Evolutionary conservation across 2,888 invertebrate genomes (phyloP).

Genomic region (Parascotia fuliginaria): DNA sequence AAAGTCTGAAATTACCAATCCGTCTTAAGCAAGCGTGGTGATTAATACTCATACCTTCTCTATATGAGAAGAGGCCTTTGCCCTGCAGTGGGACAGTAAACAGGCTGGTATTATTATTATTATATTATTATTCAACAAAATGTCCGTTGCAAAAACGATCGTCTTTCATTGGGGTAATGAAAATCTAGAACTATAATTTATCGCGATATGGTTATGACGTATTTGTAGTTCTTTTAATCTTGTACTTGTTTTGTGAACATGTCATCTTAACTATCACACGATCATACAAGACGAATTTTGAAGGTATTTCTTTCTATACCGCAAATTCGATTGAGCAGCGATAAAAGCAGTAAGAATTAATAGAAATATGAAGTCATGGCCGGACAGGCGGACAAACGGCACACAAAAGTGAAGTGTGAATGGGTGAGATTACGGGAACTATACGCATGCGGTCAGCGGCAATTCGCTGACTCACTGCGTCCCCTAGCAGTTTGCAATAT

Average conservation of each 20-base stretch:
- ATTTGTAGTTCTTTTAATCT: neutral
- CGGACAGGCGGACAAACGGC: slow-evolving; percentile 6
- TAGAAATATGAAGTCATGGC: slow-evolving; percentile 31
- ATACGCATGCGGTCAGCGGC: slow-evolving; percentile 35
- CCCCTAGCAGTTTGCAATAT: slow-evolving; percentile 40
- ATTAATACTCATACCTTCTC: too few relatives aligned
- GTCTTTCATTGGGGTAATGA: too few relatives aligned
- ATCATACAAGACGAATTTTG: slow-evolving; percentile 8
- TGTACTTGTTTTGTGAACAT: neutral
- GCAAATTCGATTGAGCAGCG: slow-evolving; percentile 23
- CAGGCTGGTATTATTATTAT: too few relatives aligned
- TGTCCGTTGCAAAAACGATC: too few relatives aligned
- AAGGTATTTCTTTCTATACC: slow-evolving; percentile 3
- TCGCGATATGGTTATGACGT: too few relatives aligned
- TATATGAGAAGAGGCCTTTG: too few relatives aligned
- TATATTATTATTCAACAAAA: too few relatives aligned
- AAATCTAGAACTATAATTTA: too few relatives aligned
- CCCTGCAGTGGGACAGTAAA: too few relatives aligned
- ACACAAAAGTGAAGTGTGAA: slow-evolving; percentile 51
- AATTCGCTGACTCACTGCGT: slow-evolving; percentile 49
- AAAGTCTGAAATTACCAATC: too few relatives aligned
- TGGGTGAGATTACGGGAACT: slow-evolving; percentile 35
- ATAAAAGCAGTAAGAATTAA: slow-evolving; percentile 10
- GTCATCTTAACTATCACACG: slow-evolving; percentile 1
- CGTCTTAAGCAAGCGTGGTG: too few relatives aligned